phyloP scores from a whole-genome alignment of 2,888 invertebrate species.

The Meiosimyza platycephala region DNA sequence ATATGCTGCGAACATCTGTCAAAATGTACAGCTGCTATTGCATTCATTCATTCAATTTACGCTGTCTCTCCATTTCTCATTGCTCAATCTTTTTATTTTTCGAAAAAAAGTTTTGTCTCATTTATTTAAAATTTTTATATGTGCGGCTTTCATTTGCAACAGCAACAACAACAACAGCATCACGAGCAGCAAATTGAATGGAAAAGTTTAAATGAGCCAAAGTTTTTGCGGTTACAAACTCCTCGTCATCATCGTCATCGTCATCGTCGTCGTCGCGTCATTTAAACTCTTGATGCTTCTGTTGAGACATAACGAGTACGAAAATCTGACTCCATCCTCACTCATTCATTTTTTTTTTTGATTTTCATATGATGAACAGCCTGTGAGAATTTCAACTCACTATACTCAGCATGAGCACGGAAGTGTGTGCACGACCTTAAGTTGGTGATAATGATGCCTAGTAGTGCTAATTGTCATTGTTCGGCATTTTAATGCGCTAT shows the following conservation, averaged over 20 bases:
- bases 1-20: slow-evolving; percentile 12
- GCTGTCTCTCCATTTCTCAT: neutral
- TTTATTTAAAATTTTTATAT: neutral
- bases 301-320: too few species aligned
- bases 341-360: neutral
- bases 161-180: too few species aligned
- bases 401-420: too few species aligned
- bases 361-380: too few species aligned
- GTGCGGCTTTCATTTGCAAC: too few species aligned
- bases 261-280: neutral
- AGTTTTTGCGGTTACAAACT: neutral
- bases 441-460: neutral
- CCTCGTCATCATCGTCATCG: too few species aligned
- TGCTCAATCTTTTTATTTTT: neutral
- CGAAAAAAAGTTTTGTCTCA: neutral
- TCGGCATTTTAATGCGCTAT: slow-evolving; percentile 22
- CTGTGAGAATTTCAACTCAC: too few species aligned
- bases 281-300: too few species aligned
- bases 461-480: slow-evolving; percentile 14
- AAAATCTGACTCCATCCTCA: neutral
- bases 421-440: too few species aligned
- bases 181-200: slow-evolving; percentile 16
- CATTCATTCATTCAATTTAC: neutral
- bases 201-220: slow-evolving; percentile 20
- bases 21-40: slow-evolving; percentile 8